phyloP scores from a whole-genome alignment of 2,797 vertebrate species.

The Mustela erminea region DNA sequence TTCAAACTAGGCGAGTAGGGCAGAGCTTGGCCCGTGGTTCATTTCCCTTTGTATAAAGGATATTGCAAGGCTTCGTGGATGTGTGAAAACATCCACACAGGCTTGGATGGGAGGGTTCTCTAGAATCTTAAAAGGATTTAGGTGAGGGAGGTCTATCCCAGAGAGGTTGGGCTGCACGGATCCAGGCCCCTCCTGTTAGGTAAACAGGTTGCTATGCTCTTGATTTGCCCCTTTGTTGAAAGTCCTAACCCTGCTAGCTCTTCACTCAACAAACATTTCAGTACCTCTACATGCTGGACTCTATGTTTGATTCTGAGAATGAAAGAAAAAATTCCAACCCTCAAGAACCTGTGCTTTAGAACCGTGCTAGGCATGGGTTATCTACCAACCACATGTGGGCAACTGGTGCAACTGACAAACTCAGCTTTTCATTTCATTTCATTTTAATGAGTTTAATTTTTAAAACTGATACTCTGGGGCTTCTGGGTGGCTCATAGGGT shows the following conservation, averaged over 20 bases:
- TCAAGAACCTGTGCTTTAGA: not conserved
- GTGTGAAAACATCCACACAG: not conserved
- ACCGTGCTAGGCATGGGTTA: not conserved
- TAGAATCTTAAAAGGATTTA: not conserved
- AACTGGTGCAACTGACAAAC: not conserved
- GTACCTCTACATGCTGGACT: not conserved
- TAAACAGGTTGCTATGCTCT: not conserved
- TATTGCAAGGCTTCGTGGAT: not conserved
- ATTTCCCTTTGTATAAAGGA: not conserved
- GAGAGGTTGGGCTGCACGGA: not conserved
- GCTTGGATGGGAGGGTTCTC: not conserved
- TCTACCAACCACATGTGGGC: not conserved
- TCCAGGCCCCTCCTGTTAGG: no score
- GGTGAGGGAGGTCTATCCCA: not conserved
- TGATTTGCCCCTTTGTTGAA: not conserved
- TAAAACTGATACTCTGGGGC: not conserved
- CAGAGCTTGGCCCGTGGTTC: not conserved
- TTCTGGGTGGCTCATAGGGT: no score
- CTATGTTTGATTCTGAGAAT: not conserved
- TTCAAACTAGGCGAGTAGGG: not conserved
- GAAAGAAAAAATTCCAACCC: not conserved
- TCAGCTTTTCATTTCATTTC: not conserved
- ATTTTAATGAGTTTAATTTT: not conserved
- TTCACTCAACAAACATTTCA: constrained; percentile 1
- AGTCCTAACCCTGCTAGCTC: not conserved